These are phyloP conservation scores for Bombyx mandarina DNA, from an alignment of 1,140 invertebrate species.

Conservation along the genomic window DNA sequence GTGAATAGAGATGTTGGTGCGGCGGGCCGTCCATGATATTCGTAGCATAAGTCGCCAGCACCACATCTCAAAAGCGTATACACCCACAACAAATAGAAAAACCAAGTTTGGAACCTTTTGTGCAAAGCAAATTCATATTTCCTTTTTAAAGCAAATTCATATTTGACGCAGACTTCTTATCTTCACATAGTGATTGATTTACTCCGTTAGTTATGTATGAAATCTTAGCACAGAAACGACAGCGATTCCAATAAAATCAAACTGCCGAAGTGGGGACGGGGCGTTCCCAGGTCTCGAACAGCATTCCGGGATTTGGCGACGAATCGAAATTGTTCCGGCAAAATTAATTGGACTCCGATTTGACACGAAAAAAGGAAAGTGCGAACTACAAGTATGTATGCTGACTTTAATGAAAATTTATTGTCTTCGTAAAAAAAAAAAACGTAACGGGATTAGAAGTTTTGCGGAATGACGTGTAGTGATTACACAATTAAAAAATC, in stretches of 20 bases:
- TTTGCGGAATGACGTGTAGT: too few species aligned
- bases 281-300: slow-evolving; percentile 22
- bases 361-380: slow-evolving; percentile 29
- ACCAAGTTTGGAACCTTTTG: too few species aligned
- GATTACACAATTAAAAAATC: too few species aligned
- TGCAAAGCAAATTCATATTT: too few species aligned
- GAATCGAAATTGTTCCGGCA: slow-evolving; percentile 37
- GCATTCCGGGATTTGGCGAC: slow-evolving; percentile 31
- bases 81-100: too few species aligned
- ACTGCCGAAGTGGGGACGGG: slow-evolving; percentile 11
- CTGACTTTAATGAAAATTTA: slow-evolving; percentile 42
- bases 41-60: too few species aligned
- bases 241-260: not conserved
- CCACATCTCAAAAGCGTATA: too few species aligned
- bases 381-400: slow-evolving; percentile 16
- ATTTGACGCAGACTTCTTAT: not conserved
- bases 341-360: slow-evolving; percentile 42
- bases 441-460: too few species aligned
- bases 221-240: not conserved
- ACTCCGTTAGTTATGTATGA: not conserved
- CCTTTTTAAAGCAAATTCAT: too few species aligned
- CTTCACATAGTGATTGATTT: not conserved
- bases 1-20: too few species aligned
- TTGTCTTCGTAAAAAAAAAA: slow-evolving; percentile 5
- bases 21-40: too few species aligned